A percentile compares a stretch with the other conserved stretches of the same genome.
Evolutionary conservation across 2,888 invertebrate species (phyloP).

Genomic region (Pammene aurita): DNA sequence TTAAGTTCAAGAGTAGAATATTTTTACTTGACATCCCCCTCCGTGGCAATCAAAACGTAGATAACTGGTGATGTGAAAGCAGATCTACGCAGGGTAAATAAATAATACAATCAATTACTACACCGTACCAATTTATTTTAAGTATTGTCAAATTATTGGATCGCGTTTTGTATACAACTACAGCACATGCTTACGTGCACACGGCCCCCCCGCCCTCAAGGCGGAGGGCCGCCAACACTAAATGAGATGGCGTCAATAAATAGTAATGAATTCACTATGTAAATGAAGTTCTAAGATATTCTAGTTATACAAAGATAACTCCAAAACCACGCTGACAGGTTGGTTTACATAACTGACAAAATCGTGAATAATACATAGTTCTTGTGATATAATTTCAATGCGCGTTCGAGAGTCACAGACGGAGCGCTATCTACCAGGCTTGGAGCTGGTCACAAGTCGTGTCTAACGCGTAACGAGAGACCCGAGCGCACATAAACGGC

Average conservation of each 20-base stretch:
- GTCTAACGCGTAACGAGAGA: no score
- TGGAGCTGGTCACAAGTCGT: not conserved
- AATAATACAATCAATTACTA: slow-evolving; percentile 57
- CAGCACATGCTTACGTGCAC: slow-evolving; percentile 44
- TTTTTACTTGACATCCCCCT: no score
- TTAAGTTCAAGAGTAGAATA: no score
- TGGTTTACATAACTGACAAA: slow-evolving; percentile 23
- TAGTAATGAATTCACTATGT: slow-evolving; percentile 42
- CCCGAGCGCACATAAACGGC: slow-evolving; percentile 16
- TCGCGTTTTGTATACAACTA: slow-evolving; percentile 48
- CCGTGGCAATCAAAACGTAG: no score
- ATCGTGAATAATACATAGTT: slow-evolving; percentile 22
- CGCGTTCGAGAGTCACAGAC: slow-evolving; percentile 8
- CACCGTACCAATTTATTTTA: slow-evolving; percentile 76
- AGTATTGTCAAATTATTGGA: slow-evolving; percentile 75
- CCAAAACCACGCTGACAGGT: slow-evolving; percentile 19
- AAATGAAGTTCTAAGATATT: slow-evolving; percentile 33
- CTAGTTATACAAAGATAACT: slow-evolving; percentile 23
- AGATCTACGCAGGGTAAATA: slow-evolving; percentile 12
- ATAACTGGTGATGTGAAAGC: not conserved
- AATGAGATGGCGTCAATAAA: slow-evolving; percentile 46
- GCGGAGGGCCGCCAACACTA: slow-evolving; percentile 37
- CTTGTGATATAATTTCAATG: slow-evolving; percentile 1
- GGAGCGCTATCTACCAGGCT: not conserved
- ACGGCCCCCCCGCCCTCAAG: slow-evolving; percentile 39